phyloP scores from a whole-genome alignment of 2,113 vertebrate genomes.

The Platysternon megacephalum region DNA sequence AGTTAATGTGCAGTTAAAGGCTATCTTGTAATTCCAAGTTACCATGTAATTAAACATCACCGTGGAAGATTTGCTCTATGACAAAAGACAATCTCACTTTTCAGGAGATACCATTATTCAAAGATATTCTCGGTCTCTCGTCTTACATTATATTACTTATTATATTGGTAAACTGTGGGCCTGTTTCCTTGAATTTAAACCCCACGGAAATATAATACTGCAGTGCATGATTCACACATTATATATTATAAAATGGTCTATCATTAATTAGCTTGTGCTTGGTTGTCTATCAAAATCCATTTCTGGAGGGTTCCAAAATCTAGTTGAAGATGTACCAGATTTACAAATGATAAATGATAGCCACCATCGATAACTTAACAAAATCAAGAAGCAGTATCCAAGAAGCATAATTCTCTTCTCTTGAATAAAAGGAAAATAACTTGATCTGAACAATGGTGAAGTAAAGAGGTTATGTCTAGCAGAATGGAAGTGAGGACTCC shows the following conservation, averaged over 20 bases:
- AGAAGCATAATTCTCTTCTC: neutral
- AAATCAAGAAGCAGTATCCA: neutral
- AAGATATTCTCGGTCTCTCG: neutral
- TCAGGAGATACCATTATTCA: neutral
- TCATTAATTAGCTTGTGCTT: slow-evolving; percentile 11
- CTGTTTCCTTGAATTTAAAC: slow-evolving; percentile 14
- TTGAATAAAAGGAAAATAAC: neutral
- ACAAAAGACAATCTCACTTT: slow-evolving; percentile 5
- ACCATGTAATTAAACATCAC: slow-evolving; percentile 7
- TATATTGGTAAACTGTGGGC: neutral
- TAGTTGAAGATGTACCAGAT: neutral
- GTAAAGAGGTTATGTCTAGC: neutral
- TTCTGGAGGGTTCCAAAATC: neutral
- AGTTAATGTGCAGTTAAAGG: neutral
- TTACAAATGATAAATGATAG: neutral
- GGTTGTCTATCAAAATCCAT: slow-evolving; percentile 4
- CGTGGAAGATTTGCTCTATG: neutral
- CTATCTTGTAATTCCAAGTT: neutral
- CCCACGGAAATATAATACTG: neutral
- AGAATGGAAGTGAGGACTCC: neutral
- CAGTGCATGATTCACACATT: neutral
- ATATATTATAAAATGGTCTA: neutral
- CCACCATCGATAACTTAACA: neutral
- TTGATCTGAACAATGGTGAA: neutral
- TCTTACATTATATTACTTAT: neutral